Base-by-base conservation (phyloP, 53 echinoderm and acorn worm species). In the Paracentrotus lividus region DNA sequence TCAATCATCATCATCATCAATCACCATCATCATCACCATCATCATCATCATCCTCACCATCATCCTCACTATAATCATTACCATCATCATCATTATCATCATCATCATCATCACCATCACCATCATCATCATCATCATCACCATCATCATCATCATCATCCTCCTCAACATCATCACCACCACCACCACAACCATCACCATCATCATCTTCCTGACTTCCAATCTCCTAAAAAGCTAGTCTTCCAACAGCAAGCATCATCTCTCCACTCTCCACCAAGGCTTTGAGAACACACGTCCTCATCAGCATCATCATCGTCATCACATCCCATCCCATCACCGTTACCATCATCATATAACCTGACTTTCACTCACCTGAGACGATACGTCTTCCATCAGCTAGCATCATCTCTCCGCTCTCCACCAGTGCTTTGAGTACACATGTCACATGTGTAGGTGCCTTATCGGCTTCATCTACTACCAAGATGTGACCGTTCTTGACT, bases 371-470 rank as follows among this genome's bases (percentile, higher is more conserved):
- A 98, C 99, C 96, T 88, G 97, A 94, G 3, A 99, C 95, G 93
- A 99, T 97, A 93, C 95, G 95, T 90, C 97, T 96, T 31, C 99
- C 99, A 85, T 99, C 99, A 52, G 97, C 99, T 20, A 99, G 67
- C 31, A 97, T 91, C 99, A 99, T 99, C 85, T 99, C 99, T 3
- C 99, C 99, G 67, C 97, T 99, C 94, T 99, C 99, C 8, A 99
- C 96, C 53, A 99, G 88, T 1, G 99, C 95, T 85, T 99, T 97
- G 57, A 97, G 93, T 32, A 98, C 97, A 65, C 99, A 99, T 33
- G 99, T 99, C 5, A 99, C 99, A 86, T 99, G 98, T 66, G 97
- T 99, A 9, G 99, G 99, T 15, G 99, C 99, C 78, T 99, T 99
- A 58, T 99, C 99, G 14, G 99, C 99, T 53, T 99, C 99, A 92